These are phyloP conservation scores for Metellina segmentata DNA, from an alignment of 2,888 invertebrate species.

Conservation along the genomic window DNA sequence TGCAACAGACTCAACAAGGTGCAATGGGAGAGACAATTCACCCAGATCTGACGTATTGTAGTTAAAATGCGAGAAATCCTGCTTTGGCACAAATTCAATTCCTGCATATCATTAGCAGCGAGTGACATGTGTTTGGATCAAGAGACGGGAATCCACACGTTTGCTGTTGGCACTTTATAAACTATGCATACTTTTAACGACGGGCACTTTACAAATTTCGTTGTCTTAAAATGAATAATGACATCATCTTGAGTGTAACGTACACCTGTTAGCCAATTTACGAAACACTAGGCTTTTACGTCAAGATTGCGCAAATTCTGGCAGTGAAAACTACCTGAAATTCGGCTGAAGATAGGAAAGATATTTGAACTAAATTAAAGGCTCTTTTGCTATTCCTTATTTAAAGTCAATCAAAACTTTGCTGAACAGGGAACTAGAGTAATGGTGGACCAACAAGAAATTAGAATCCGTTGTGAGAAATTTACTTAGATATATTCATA, in stretches of 20 bases:
- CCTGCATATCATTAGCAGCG: conserved; percentile 20
- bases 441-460: too few relatives aligned
- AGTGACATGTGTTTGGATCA: conserved; percentile 18
- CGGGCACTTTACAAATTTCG: too few relatives aligned
- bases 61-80: not conserved
- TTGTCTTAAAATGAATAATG: too few relatives aligned
- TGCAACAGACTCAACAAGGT: conserved; percentile 9
- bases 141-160: not conserved
- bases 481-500: not conserved
- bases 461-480: too few relatives aligned
- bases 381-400: not conserved
- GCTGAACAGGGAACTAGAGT: not conserved
- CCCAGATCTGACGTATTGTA: not conserved
- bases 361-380: not conserved
- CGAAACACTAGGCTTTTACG: not conserved
- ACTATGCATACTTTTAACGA: not conserved
- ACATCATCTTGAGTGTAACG: not conserved
- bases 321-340: not conserved
- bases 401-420: not conserved
- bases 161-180: not conserved
- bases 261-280: not conserved
- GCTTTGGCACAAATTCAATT: conserved; percentile 21
- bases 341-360: not conserved
- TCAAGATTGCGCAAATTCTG: not conserved
- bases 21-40: not conserved